Evolutionary conservation across 2,888 invertebrate genomes (phyloP), one percentile per base, ranked within the genome.

Genomic region (Nymphalis urticae): DNA sequence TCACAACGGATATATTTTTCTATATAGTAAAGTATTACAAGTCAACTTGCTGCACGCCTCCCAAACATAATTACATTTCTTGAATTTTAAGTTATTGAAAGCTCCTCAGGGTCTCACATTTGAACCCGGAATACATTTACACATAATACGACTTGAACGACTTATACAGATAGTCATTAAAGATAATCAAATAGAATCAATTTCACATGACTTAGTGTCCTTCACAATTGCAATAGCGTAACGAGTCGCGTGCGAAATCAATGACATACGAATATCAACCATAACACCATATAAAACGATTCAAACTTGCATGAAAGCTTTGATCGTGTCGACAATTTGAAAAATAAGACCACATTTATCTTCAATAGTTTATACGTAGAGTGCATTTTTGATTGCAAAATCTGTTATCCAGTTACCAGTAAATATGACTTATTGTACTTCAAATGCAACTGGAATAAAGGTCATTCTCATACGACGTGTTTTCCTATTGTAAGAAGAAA

Each of bases 181-280:
- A 66, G 47, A 72, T 70, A 70, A 72, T 64, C 59, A 68, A 71
- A 69, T 76, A 73, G 80, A 84, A 83, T 83, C 83, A 85, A 86
- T 85, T 85, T 84, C 83, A 86, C 81, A 84, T 82, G 81, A 79
- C 76, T 68, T 62, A 62, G 71, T 78, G 86, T 85, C 87, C 86
- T 85, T 86, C 85, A 74, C 73, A 72, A 70, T 69, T 71, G 77
- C 76, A 79, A 76, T 74, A 80, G 77, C 82, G 85, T 81, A 85
- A 87, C 87, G 82, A 70, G 71, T 86, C 81, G 87, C 86, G 87
- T 85, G 86, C 80, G 72, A 64, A 63, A 16, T 48, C 9, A 59
- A 21, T 9, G 51, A 48, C 53, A 68, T 67, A 42, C 36, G 19
- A 70, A 75, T 67, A 64, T n/a, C 48, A 66, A 58, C 64, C 51